These are phyloP conservation scores for Sarcophaga bullata DNA, from an alignment of 1,140 invertebrate species.

Conservation along the genomic window DNA sequence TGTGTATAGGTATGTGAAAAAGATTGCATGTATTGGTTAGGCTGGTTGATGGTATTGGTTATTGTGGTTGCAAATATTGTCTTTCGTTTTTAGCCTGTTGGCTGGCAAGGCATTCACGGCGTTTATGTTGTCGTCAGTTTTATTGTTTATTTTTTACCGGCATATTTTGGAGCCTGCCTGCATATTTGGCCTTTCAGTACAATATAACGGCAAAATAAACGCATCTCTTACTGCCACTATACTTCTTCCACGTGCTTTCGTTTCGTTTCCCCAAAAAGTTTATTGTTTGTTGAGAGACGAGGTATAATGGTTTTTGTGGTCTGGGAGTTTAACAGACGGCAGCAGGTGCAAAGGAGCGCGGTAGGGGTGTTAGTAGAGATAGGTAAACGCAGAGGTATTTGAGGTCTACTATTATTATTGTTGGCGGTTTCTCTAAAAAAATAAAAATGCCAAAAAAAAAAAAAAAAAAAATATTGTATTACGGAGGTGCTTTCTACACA, in stretches of 20 bases:
- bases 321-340: background rate
- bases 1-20: too few relatives aligned
- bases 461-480: background rate
- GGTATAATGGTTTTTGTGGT: background rate
- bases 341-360: too few relatives aligned
- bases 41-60: background rate
- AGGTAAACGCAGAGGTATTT: too few relatives aligned
- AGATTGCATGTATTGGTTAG: too few relatives aligned
- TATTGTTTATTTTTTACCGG: background rate
- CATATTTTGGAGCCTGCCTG: background rate
- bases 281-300: background rate
- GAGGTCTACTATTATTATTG: too few relatives aligned
- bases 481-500: background rate
- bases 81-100: background rate
- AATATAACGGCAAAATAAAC: background rate
- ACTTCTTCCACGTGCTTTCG: background rate
- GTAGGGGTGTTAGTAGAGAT: too few relatives aligned
- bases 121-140: background rate
- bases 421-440: too few relatives aligned
- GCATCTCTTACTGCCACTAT: background rate
- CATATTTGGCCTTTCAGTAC: background rate
- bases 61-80: constrained; percentile 26
- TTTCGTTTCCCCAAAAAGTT: background rate
- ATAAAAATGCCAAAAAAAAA: too few relatives aligned
- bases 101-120: background rate